Percentiles rank a stretch among this genome's conserved stretches.
phyloP scores from a whole-genome alignment of 2,113 vertebrate species.

The Cryptoleucopteryx plumbea region DNA sequence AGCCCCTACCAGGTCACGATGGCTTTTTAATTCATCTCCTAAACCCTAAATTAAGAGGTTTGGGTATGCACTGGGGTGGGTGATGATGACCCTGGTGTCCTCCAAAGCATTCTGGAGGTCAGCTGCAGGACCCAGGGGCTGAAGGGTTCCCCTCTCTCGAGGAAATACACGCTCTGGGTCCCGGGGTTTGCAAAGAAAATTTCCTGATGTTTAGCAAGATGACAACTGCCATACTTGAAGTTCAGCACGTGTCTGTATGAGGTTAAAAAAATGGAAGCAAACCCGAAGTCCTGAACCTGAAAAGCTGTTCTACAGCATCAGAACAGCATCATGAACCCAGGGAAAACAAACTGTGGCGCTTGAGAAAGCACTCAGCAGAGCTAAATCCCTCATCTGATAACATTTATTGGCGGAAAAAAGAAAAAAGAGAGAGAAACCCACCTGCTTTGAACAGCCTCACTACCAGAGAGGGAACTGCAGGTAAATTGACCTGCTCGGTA shows the following conservation, averaged over 20 bases:
- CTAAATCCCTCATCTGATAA: neutral
- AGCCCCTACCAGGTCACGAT: neutral
- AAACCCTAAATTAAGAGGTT: neutral
- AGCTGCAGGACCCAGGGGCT: neutral
- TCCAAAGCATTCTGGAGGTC: neutral
- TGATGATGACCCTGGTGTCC: neutral
- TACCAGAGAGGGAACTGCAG: neutral
- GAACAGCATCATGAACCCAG: neutral
- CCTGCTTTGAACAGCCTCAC: neutral
- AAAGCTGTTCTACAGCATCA: neutral
- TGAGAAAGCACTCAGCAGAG: neutral
- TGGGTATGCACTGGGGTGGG: neutral
- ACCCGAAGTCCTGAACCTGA: neutral
- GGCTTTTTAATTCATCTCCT: neutral
- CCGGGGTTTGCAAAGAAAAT: neutral
- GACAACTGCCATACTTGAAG: neutral
- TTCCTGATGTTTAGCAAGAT: neutral
- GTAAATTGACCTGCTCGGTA: neutral
- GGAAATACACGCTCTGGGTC: neutral
- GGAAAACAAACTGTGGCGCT: fast-evolving
- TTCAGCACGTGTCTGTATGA: neutral
- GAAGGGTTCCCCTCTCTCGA: neutral
- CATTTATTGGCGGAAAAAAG: fast-evolving
- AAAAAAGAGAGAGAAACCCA: neutral
- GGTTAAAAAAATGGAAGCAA: neutral